Conservation (phyloP, 2,113 vertebrate species). For the Alouatta palliata region DNA sequence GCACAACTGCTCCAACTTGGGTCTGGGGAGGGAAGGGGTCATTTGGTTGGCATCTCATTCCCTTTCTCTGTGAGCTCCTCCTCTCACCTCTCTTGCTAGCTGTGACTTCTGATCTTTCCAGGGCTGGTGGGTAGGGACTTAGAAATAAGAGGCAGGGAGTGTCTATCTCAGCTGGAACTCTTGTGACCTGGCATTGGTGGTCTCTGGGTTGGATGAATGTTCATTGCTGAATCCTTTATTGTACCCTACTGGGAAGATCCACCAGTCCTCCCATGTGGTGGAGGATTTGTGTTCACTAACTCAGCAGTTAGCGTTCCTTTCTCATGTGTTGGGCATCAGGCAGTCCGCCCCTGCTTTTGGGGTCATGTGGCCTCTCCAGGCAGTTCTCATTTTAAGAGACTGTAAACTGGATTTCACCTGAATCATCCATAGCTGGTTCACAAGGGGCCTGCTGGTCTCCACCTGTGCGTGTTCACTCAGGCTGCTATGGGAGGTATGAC, state of each 20-base stretch:
- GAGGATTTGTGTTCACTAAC: not conserved
- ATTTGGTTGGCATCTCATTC: not conserved
- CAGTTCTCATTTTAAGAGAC: not conserved
- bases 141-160: not conserved
- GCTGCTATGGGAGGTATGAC: not conserved
- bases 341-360: not conserved
- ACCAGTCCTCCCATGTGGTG: not conserved
- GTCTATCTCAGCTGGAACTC: not conserved
- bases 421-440: not conserved
- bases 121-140: not conserved
- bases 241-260: no score
- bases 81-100: not conserved
- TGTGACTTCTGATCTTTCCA: not conserved
- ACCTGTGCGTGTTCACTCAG: not conserved
- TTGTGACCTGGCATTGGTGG: not conserved
- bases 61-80: not conserved
- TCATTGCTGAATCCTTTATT: not conserved
- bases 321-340: not conserved
- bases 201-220: not conserved
- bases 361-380: not conserved
- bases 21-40: not conserved
- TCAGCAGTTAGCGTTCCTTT: not conserved
- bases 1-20: not conserved
- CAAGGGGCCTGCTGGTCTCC: not conserved
- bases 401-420: not conserved